Base-by-base conservation (phyloP, 2,113 vertebrate species). In the Shinisaurus crocodilurus region DNA sequence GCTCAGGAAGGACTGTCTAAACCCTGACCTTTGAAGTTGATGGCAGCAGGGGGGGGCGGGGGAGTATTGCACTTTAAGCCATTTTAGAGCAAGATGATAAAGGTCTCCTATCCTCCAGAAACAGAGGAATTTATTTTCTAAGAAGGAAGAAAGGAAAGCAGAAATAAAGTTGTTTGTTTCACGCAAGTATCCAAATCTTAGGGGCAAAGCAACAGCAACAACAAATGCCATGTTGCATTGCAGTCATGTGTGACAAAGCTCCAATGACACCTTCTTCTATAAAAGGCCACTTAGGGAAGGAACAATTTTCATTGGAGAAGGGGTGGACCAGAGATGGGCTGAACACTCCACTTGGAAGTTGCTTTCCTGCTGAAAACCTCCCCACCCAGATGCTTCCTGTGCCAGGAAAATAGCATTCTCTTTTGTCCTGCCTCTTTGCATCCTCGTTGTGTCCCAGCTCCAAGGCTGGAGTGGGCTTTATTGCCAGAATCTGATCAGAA, bases 11-110 rank as follows among this genome's bases (percentile, higher is more conserved):
- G 94, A 84, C 88, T 72, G 50, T 94, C 95, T 96, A 94, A 96
- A 93, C 90, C 90, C 90, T 96, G 96, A 97, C 95, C 96, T 97
- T 97, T 96, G 77, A 89, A 92, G 91, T 89, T 95, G 92, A 95
- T 92, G 93, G 40, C 50, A 6, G 76, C 29, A 6, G 82, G 32
- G 80, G 32, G 6, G 37, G n/a, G 9, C 34, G 9, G 50, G 12
- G 57, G 34, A 69, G 20, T 92, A 92, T 77, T 90, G 80, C 60
- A 93, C 90, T 95, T 93, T 89, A 95, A 95, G 91, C 79, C 60
- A 92, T 94, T 93, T 96, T 77, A 91, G 91, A 90, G 94, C 72
- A 69, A 92, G 91, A 92, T 92, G 37, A 92, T 95, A 96, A 96
- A 93, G 90, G 92, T 89, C 80, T 96, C 87, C 92, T 60, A 91